Evolutionary conservation across 2,797 vertebrate genomes (phyloP), one percentile per base, ranked within the genome.

Genomic region (Enteromius fasciolatus): DNA sequence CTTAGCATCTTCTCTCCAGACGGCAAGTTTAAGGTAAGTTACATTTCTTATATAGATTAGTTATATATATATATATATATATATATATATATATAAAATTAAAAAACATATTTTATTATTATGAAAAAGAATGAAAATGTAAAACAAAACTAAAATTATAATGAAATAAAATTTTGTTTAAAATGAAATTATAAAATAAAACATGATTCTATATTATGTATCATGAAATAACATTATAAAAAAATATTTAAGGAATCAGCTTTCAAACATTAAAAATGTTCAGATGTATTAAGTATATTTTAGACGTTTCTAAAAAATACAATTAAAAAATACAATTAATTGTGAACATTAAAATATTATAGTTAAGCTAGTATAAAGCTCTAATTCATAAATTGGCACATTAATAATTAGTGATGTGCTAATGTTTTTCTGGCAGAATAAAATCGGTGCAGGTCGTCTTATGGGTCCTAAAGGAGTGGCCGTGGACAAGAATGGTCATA

Each of bases 381-480:
- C 2, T 12, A n/a, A n/a, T 46, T 17, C 8, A 23, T 9, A 23
- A 63, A 63, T 64, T 17, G 12, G 1, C 54, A 69, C 11, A 2
- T 25, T 7, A 11, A 66, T 7, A 11, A 52, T 77, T 48, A 28
- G 14, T 67, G 23, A 4, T 72, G 44, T 15, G 23, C 36, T 48
- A 63, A 48, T 73, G 23, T 11, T 10, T 76, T 39, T 41, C 10
- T 10, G 28, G 0, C 85, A 99, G 98, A 98, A 96, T 54, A 99
- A 99, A 91, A 96, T 99, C 0, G 97, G 97, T 0, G 96, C 97
- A 0, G 97, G 97, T 0, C 95, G 96, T 50, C 95, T 99, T 81
- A 96, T 98, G 97, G 97, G 98, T 61, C 98, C 98, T 33, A 99
- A 98, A 85, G 98, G 98, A 0, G 97, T 99, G 0, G 96, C 97